A percentile compares a stretch with the other conserved stretches of the same genome.
Conservation (phyloP, 2,113 vertebrate genomes). For the Crotalus tigris region DNA sequence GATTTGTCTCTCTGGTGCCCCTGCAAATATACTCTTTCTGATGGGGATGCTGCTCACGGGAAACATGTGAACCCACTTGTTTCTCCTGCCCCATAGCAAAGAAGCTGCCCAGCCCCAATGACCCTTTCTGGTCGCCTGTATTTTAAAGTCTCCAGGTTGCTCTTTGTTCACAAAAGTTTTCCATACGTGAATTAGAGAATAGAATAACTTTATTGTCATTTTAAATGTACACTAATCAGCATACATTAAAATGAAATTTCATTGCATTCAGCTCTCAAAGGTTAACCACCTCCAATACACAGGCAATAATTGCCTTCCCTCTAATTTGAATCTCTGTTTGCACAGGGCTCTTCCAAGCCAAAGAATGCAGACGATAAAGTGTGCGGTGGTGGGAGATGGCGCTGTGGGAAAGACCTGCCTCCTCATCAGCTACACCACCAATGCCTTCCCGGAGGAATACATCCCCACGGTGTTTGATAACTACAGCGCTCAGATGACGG, state of each 20-base stretch:
- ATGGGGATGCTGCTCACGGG: too few species aligned
- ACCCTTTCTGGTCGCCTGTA: not conserved
- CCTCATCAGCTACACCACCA: slow-evolving; percentile 93
- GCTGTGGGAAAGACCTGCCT: slow-evolving; percentile 96
- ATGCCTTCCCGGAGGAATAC: slow-evolving; percentile 92
- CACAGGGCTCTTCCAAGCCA: slow-evolving; percentile 53
- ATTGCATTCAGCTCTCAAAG: too few species aligned
- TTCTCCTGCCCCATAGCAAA: not conserved
- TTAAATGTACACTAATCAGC: too few species aligned
- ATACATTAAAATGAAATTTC: too few species aligned
- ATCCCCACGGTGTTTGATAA: slow-evolving; percentile 95
- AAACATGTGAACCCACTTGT: not conserved
- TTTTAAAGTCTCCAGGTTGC: not conserved
- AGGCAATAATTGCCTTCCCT: not conserved
- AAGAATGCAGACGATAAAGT: slow-evolving; percentile 97
- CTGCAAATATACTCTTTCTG: not conserved
- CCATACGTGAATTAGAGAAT: not conserved
- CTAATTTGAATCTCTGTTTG: slow-evolving; percentile 35
- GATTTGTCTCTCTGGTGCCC: not conserved
- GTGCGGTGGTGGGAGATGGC: slow-evolving; percentile 90
- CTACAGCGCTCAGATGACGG: slow-evolving; percentile 91
- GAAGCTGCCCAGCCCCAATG: not conserved
- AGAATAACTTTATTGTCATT: too few species aligned
- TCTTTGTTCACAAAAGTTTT: not conserved
- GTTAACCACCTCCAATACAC: too few species aligned